A percentile compares a stretch with the other conserved stretches of the same genome.
These are phyloP conservation scores for Globia sparganii DNA, from an alignment of 2,888 invertebrate genomes.

Conservation along the genomic window DNA sequence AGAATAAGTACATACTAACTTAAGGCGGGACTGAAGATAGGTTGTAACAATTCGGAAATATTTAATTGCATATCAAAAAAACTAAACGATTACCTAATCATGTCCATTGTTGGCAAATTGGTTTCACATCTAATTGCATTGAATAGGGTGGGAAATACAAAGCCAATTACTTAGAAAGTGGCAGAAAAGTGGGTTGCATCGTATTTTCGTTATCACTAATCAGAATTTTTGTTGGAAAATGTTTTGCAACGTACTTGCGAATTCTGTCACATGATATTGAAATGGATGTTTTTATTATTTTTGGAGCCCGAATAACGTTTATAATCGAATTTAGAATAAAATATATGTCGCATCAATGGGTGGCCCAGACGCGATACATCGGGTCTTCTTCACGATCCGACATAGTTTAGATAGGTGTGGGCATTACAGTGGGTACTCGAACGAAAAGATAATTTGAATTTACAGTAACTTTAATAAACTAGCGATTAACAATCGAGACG, in stretches of 20 bases:
- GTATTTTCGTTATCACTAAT: not conserved
- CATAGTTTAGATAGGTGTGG: too few relatives aligned
- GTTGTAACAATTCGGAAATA: not conserved
- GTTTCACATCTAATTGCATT: not conserved
- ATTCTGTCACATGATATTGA: not conserved
- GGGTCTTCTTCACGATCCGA: too few relatives aligned
- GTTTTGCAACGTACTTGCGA: not conserved
- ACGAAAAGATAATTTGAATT: too few relatives aligned
- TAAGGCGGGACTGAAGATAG: slow-evolving; percentile 40
- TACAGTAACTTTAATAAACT: too few relatives aligned
- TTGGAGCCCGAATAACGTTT: not conserved
- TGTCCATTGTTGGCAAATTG: not conserved
- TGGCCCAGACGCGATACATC: too few relatives aligned
- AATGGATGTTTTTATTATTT: not conserved
- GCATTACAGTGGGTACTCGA: too few relatives aligned
- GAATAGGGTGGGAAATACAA: not conserved
- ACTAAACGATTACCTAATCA: not conserved
- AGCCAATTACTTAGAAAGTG: not conserved
- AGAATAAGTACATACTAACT: slow-evolving; percentile 59
- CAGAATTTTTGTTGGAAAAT: not conserved
- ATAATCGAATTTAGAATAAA: not conserved
- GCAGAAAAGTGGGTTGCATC: not conserved
- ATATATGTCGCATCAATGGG: too few relatives aligned
- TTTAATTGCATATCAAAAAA: slow-evolving; percentile 28
- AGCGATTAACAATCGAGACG: too few relatives aligned